Base-by-base conservation (phyloP, 2,888 invertebrate genomes). In the Pandemis corylana region DNA sequence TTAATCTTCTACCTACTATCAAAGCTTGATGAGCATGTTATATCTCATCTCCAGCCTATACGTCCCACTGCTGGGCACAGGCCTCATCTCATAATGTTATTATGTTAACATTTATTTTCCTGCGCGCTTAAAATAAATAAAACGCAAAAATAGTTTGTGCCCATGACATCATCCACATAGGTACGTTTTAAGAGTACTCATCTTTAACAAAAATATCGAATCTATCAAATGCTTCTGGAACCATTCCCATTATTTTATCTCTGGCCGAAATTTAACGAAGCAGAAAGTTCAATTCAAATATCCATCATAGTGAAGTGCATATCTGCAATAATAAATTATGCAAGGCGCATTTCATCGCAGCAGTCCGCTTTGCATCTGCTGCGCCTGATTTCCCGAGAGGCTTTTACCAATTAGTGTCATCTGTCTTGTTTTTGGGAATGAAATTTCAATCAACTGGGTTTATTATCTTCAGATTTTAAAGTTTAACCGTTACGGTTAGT, bases 261-360 rank as follows among this genome's bases (percentile, higher is more conserved):
- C 20, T 5, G 10, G 12, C 12, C 59, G 28, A 59, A 59, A 59
- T 64, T 65, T 59, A 64, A 69, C n/a, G 36, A 41, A 65, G 73
- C 62, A 49, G 68, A 68, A 59, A 59, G 59, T 73, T 68, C 56
- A 69, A 73, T 65, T 64, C 63, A 65, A 73, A 69, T 73, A 64
- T 59, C 56, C 46, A 59, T 59, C 68, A 64, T 53, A 69, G 49
- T 36, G 68, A 56, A 72, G 61, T 68, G 28, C 59, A 69, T 70
- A 61, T 49, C 69, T 70, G 69, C 74, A 70, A 61, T 66, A 61
- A 74, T 74, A 65, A 70, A 74, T 74, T 74, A 74, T 70, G 74
- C 73, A 53, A 53, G 61, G 65, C 42, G 74, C 74, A 74, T 62
- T 74, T 74, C 74, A 74, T 70, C 64, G 66, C 72, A 62, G 56